Percentiles rank a stretch among this genome's conserved stretches.
phyloP scores from a whole-genome alignment of 2,113 vertebrate genomes.

The Nycticebus coucang region DNA sequence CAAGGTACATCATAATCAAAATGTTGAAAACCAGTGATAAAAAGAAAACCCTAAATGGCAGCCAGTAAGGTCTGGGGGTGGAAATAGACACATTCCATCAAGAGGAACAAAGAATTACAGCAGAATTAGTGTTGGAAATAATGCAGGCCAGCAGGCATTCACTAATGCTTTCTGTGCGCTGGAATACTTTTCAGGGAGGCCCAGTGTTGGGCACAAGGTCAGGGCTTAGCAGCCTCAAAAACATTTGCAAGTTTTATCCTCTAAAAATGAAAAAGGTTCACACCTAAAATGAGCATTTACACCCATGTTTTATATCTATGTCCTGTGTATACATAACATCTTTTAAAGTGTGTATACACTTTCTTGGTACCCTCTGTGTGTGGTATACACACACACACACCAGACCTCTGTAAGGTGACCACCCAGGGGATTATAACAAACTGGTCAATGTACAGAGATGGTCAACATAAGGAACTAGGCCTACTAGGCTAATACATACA shows the following conservation, averaged over 20 bases:
- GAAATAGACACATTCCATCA: not conserved
- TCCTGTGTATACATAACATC: not conserved
- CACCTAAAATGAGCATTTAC: not conserved
- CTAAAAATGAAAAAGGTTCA: not conserved
- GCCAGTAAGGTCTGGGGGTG: not conserved
- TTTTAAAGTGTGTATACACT: too few species aligned
- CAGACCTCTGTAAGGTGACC: too few species aligned
- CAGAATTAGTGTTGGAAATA: not conserved
- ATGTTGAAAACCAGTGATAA: conserved; percentile 5
- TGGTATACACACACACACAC: too few species aligned
- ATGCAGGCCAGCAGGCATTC: not conserved
- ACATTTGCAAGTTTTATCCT: conserved; percentile 15
- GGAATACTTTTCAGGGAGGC: conserved; percentile 8
- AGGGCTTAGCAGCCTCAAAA: not conserved
- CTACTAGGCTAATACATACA: too few species aligned
- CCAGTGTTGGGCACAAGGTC: not conserved
- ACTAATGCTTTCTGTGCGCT: not conserved
- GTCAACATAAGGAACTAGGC: too few species aligned
- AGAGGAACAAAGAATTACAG: not conserved
- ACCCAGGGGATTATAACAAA: too few species aligned
- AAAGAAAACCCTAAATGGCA: conserved; percentile 23
- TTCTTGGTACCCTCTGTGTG: too few species aligned
- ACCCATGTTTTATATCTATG: not conserved
- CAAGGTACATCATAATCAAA: not conserved
- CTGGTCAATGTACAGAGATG: too few species aligned